Conservation (phyloP, 2,888 invertebrate genomes). For the Synanthedon formicaeformis region DNA sequence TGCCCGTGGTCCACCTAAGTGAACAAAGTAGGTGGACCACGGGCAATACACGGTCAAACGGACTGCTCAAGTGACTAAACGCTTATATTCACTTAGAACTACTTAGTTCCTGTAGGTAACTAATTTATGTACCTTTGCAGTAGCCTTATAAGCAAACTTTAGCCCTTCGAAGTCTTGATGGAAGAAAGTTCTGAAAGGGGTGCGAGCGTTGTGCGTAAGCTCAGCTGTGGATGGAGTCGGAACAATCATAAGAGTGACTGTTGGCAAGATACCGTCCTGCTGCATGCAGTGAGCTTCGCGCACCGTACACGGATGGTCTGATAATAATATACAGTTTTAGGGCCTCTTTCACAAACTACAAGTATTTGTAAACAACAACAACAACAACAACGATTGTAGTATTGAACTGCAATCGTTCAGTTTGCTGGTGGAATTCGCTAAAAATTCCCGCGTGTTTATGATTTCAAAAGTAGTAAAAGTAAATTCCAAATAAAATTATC, state of each 20-base stretch:
- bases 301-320: constrained; percentile 56
- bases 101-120: too few relatives aligned
- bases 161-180: constrained; percentile 54
- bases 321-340: not conserved
- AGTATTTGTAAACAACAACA: too few relatives aligned
- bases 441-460: constrained; percentile 74
- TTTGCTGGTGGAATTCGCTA: constrained; percentile 9
- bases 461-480: too few relatives aligned
- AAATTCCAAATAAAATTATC: too few relatives aligned
- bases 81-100: too few relatives aligned
- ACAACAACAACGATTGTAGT: too few relatives aligned
- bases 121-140: constrained; percentile 32
- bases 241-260: constrained; percentile 37
- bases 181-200: constrained; percentile 34
- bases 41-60: too few relatives aligned
- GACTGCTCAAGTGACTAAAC: too few relatives aligned
- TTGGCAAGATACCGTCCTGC: constrained; percentile 52
- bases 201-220: constrained; percentile 22
- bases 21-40: too few relatives aligned
- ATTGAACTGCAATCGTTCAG: not conserved
- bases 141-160: constrained; percentile 45
- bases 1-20: too few relatives aligned
- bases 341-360: too few relatives aligned
- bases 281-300: constrained; percentile 56
- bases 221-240: constrained; percentile 30